Evolutionary conservation across 2,797 vertebrate genomes (phyloP).

Genomic region (Acestrorhynchus altus): DNA sequence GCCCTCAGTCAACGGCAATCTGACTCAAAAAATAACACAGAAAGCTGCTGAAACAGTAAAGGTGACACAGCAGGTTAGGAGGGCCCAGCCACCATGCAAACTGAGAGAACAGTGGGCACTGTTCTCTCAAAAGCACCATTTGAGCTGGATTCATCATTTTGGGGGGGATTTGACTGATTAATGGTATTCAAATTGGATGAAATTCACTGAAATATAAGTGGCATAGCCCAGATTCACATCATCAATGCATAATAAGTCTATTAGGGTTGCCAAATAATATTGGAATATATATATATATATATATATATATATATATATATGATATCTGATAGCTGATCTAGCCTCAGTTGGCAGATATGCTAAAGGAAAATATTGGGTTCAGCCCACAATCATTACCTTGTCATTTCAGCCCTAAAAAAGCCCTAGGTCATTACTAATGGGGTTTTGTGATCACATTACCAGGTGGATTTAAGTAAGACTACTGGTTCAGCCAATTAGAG

Average conservation of each 20-base stretch:
- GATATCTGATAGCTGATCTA: no score
- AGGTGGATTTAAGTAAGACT: not conserved
- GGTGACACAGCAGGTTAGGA: conserved; percentile 26
- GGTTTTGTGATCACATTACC: not conserved
- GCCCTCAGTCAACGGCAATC: conserved; percentile 67
- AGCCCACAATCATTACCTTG: not conserved
- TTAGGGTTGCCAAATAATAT: not conserved
- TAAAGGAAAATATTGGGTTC: no score
- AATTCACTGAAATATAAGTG: not conserved
- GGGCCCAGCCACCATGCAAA: conserved; percentile 23
- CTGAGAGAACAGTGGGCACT: conserved; percentile 13
- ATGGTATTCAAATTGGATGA: no score
- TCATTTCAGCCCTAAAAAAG: not conserved
- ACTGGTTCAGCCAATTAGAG: not conserved
- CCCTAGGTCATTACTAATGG: no score
- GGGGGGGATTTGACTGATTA: not conserved
- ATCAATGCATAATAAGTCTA: not conserved
- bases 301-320: no score
- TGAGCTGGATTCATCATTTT: not conserved
- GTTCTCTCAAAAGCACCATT: conserved; percentile 6
- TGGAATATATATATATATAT: no score
- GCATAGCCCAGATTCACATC: not conserved
- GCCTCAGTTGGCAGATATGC: no score
- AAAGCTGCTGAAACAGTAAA: conserved; percentile 39
- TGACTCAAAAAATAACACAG: conserved; percentile 56